Evolutionary conservation across 2,113 vertebrate genomes (phyloP).

Genomic region (Hystrix brachyura): DNA sequence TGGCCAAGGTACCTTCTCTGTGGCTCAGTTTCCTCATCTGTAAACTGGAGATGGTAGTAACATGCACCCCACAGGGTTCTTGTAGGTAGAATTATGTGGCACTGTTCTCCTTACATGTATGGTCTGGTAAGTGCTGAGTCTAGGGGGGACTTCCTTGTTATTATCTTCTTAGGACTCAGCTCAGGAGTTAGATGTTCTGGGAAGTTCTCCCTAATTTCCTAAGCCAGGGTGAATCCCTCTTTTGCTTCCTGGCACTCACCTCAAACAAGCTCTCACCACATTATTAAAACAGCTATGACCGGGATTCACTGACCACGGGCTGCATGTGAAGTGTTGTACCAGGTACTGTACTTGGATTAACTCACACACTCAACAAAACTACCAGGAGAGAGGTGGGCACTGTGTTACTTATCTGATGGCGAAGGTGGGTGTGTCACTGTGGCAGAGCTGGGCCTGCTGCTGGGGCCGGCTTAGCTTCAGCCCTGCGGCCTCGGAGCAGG

Average conservation of each 20-base stretch:
- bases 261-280: neutral
- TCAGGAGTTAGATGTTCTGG: neutral
- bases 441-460: neutral
- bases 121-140: neutral
- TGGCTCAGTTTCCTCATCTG: neutral
- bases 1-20: neutral
- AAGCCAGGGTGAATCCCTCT: neutral
- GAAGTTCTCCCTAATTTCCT: neutral
- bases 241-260: neutral
- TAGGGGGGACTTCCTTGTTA: neutral
- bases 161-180: neutral
- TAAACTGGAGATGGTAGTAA: neutral
- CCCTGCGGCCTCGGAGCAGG: neutral
- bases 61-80: neutral
- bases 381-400: neutral
- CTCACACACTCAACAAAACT: neutral
- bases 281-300: neutral
- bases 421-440: neutral
- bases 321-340: neutral
- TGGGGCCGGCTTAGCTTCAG: neutral
- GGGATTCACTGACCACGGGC: neutral
- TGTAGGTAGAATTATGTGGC: neutral
- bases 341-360: neutral
- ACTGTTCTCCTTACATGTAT: neutral
- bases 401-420: neutral